A percentile compares a stretch with the other conserved stretches of the same genome.
phyloP scores from a whole-genome alignment of 2,888 invertebrate species.

The Tethea ocularis region DNA sequence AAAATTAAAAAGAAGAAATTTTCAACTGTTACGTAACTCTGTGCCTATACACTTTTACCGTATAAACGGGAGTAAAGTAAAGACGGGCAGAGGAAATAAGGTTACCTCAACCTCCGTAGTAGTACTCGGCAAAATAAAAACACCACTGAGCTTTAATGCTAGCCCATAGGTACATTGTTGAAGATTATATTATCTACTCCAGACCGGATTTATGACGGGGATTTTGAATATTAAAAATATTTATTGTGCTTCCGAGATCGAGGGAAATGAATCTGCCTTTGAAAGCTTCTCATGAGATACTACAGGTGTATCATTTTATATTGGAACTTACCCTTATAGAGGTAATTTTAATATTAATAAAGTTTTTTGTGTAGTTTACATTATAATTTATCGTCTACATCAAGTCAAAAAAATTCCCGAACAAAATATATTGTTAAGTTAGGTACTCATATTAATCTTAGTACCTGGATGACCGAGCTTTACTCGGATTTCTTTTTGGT shows the following conservation, averaged over 20 bases:
- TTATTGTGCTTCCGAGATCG: not conserved
- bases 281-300: not conserved
- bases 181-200: not conserved
- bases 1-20: not conserved
- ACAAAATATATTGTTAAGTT: no score
- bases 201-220: not conserved
- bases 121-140: constrained; percentile 34
- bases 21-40: constrained; percentile 22
- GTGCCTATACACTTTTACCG: not conserved
- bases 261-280: not conserved
- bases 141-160: constrained; percentile 3
- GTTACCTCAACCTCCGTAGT: constrained; percentile 40
- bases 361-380: no score
- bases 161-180: not conserved
- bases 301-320: not conserved
- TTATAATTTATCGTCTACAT: no score
- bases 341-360: no score
- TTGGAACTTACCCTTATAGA: no score
- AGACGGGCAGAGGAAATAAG: constrained; percentile 48
- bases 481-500: no score
- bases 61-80: constrained; percentile 17
- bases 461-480: no score
- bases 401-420: no score
- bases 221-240: constrained; percentile 6
- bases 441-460: no score